Evolutionary conservation across 2,797 vertebrate genomes (phyloP).

Genomic region (Prunella strophiata): DNA sequence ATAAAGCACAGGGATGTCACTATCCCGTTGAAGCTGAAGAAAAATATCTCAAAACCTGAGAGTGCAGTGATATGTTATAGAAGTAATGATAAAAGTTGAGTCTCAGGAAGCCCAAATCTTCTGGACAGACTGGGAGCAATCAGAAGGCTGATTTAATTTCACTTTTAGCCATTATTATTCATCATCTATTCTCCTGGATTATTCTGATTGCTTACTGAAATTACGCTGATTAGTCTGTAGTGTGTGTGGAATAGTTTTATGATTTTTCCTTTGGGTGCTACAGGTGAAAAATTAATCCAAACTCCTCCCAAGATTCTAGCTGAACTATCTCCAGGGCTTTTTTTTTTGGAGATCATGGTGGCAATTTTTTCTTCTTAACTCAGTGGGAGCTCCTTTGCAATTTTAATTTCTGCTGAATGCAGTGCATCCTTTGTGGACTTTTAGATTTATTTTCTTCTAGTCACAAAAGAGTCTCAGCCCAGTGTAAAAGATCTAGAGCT

Average conservation of each 20-base stretch:
- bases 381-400: conserved; percentile 36
- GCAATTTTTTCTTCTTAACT: conserved; percentile 14
- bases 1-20: not conserved
- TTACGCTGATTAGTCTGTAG: conserved; percentile 32
- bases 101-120: conserved; percentile 10
- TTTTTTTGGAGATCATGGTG: not conserved
- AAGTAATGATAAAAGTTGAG: conserved; percentile 10
- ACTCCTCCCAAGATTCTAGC: conserved; percentile 2
- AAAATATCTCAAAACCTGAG: conserved; percentile 6
- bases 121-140: conserved; percentile 36
- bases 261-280: conserved; percentile 42
- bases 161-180: conserved; percentile 24
- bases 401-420: conserved; percentile 42
- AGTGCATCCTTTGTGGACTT: conserved; percentile 1
- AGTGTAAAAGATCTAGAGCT: not conserved
- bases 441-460: not conserved
- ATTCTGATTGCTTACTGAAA: conserved; percentile 44
- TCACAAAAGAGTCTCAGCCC: not conserved
- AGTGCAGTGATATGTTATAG: not conserved
- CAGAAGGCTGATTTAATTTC: conserved; percentile 60
- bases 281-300: conserved; percentile 46
- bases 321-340: not conserved
- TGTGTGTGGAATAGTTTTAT: conserved; percentile 28
- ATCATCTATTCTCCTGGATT: conserved; percentile 44
- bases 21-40: not conserved